phyloP scores from a whole-genome alignment of 2,888 invertebrate species.

The Tenthredo notha region DNA sequence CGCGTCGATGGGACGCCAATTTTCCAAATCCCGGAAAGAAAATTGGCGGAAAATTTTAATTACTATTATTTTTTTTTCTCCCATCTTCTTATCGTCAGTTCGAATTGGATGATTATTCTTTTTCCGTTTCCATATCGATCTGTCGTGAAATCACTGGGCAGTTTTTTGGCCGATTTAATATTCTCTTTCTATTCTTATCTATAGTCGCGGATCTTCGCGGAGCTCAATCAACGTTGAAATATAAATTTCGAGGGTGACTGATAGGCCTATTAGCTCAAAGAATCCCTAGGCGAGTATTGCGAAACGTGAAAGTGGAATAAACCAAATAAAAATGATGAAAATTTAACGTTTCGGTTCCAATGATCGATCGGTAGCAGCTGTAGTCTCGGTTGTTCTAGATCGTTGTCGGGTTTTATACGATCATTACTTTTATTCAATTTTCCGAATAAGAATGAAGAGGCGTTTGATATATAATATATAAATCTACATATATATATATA shows the following conservation, averaged over 20 bases:
- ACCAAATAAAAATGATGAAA: not conserved
- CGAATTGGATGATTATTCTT: not conserved
- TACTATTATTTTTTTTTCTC: not conserved
- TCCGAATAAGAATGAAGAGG: not conserved
- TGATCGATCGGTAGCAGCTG: not conserved
- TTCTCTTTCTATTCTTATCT: not conserved
- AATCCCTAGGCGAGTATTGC: not conserved
- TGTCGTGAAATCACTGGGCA: not conserved
- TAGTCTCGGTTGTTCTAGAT: not conserved
- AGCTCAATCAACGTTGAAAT: conserved; percentile 10
- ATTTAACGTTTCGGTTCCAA: not conserved
- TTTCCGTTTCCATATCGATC: not conserved
- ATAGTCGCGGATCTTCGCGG: not conserved
- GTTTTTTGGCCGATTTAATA: not conserved
- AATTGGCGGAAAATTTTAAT: not conserved
- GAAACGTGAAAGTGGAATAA: not conserved
- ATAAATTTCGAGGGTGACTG: not conserved
- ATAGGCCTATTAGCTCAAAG: conserved; percentile 15
- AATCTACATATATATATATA: not conserved
- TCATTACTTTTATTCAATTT: conserved; percentile 7
- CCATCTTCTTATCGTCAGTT: not conserved
- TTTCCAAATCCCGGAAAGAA: not conserved
- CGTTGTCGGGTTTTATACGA: not conserved
- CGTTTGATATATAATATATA: not conserved
- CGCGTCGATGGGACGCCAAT: not conserved